Evolutionary conservation across 2,888 invertebrate species (phyloP).

Genomic region (Parnassius apollo): DNA sequence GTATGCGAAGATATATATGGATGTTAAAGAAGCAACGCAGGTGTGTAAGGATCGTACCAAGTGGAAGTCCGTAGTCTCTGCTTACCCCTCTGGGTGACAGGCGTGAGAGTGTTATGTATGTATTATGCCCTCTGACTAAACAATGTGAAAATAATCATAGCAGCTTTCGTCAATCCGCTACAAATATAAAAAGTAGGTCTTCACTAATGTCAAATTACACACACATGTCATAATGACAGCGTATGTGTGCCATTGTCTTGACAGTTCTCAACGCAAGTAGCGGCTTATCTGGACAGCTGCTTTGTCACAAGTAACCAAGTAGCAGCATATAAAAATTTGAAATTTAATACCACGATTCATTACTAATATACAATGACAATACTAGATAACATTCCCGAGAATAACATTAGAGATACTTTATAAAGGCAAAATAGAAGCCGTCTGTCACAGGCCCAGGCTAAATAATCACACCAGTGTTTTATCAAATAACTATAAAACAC

Average conservation of each 20-base stretch:
- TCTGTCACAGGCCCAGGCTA: slow-evolving; percentile 68
- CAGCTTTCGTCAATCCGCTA: no score
- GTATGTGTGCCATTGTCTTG: slow-evolving; percentile 17
- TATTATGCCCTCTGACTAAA: no score
- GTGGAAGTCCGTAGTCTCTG: no score
- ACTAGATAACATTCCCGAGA: slow-evolving; percentile 54
- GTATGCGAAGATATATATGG: no score
- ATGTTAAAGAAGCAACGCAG: no score
- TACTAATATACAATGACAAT: slow-evolving; percentile 48
- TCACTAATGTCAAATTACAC: slow-evolving; percentile 11
- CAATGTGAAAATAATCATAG: no score
- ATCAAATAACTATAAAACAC: slow-evolving; percentile 79
- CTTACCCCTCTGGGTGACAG: no score
- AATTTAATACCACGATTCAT: slow-evolving; percentile 42
- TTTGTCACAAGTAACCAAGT: slow-evolving; percentile 32
- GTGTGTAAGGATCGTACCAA: no score
- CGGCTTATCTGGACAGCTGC: slow-evolving; percentile 27
- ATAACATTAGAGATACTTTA: slow-evolving; percentile 59
- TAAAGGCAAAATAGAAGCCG: slow-evolving; percentile 65
- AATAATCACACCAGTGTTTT: slow-evolving; percentile 78
- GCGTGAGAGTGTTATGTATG: no score
- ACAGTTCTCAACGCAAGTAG: slow-evolving; percentile 26
- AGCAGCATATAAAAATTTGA: slow-evolving; percentile 30
- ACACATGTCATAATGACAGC: slow-evolving; percentile 17
- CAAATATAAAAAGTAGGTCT: not conserved